A percentile compares a stretch with the other conserved stretches of the same genome.
phyloP scores from a whole-genome alignment of 2,888 invertebrate genomes.

The Mesopsocus fuscifrons region DNA sequence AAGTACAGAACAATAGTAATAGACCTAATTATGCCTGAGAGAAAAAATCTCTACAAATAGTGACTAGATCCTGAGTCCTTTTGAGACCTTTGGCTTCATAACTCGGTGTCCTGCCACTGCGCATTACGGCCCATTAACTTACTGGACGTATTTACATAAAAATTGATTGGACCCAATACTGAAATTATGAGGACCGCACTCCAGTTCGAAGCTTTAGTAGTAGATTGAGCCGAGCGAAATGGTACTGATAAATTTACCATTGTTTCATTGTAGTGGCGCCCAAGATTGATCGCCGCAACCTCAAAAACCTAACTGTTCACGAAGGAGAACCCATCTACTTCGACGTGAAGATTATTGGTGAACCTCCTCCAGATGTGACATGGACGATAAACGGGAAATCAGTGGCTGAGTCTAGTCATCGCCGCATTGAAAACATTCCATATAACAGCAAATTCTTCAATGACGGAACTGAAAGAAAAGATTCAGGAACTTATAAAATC shows the following conservation, averaged over 20 bases:
- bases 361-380: constrained; percentile 74
- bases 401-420: constrained; percentile 39
- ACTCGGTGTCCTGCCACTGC: no score
- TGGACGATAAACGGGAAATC: constrained; percentile 74
- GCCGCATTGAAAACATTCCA: constrained; percentile 58
- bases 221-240: no score
- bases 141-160: no score
- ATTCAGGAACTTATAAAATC: constrained; percentile 77
- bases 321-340: constrained; percentile 79
- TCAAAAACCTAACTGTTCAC: constrained; percentile 70
- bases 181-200: no score
- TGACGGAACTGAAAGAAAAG: constrained; percentile 68
- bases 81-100: no score
- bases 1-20: constrained; percentile 22
- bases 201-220: neutral
- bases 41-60: no score
- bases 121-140: no score
- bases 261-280: constrained; percentile 84
- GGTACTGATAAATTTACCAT: no score
- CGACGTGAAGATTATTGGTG: constrained; percentile 78
- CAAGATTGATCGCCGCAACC: constrained; percentile 80
- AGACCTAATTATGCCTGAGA: neutral
- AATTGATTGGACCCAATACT: neutral
- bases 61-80: no score
- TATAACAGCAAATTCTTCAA: constrained; percentile 77